Evolutionary conservation across 2,113 vertebrate genomes (phyloP).

Genomic region (Oryctolagus cuniculus): DNA sequence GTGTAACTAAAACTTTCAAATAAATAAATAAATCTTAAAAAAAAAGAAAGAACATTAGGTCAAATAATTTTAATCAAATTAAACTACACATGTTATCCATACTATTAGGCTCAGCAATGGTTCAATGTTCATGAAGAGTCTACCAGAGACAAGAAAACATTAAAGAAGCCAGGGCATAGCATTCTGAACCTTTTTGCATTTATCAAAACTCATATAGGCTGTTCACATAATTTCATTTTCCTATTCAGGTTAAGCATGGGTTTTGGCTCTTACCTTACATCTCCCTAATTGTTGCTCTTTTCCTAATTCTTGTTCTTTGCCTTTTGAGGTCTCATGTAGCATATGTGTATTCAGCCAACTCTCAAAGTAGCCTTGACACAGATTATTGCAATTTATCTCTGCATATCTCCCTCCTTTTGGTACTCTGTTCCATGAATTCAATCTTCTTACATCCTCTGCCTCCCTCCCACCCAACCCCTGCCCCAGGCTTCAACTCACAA

Average conservation of each 20-base stretch:
- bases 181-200: background rate
- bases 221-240: background rate
- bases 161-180: background rate
- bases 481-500: background rate
- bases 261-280: background rate
- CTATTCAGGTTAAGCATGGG: background rate
- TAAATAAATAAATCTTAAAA: too few species aligned
- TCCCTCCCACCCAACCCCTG: too few species aligned
- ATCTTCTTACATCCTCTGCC: accelerated
- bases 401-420: too few species aligned
- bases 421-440: background rate
- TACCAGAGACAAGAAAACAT: background rate
- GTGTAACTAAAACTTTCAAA: too few species aligned
- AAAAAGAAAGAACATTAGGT: too few species aligned
- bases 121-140: background rate
- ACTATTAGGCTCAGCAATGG: background rate
- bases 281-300: background rate
- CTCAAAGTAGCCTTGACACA: background rate
- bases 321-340: background rate
- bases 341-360: background rate
- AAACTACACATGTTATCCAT: background rate
- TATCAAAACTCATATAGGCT: background rate
- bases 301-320: background rate
- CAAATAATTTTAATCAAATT: background rate
- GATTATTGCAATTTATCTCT: background rate